Evolutionary conservation across 2,797 vertebrate species (phyloP).

Genomic region (Thamnophis elegans): DNA sequence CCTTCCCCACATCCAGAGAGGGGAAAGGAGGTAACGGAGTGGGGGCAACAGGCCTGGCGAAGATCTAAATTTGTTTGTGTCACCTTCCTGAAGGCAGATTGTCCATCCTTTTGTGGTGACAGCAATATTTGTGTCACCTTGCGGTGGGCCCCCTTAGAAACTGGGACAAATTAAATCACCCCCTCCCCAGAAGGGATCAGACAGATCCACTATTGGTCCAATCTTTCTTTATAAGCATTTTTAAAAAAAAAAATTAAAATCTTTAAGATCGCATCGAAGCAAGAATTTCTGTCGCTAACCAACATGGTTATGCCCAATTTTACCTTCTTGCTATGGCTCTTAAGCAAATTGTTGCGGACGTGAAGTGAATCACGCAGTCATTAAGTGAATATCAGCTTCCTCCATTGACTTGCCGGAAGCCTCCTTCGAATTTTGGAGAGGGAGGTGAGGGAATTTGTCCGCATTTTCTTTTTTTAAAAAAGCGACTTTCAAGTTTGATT

Average conservation of each 20-base stretch:
- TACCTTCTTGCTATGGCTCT: not conserved
- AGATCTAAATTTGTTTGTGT: not conserved
- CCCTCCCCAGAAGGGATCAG: not conserved
- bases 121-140: not conserved
- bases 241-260: not conserved
- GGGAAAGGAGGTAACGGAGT: conserved; percentile 8
- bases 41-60: not conserved
- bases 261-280: not conserved
- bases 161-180: not conserved
- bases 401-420: not conserved
- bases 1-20: not conserved
- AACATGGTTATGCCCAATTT: not conserved
- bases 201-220: not conserved
- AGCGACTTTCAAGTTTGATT: not conserved
- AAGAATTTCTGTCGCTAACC: not conserved
- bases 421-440: not conserved
- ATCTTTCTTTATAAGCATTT: not conserved
- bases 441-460: not conserved
- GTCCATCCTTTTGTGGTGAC: not conserved
- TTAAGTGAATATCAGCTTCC: too few species aligned
- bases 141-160: too few species aligned
- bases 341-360: not conserved
- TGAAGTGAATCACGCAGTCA: not conserved
- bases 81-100: not conserved
- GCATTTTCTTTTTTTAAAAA: not conserved